Conservation (phyloP, 1,140 invertebrate species). For the Sycobia sp. region DNA sequence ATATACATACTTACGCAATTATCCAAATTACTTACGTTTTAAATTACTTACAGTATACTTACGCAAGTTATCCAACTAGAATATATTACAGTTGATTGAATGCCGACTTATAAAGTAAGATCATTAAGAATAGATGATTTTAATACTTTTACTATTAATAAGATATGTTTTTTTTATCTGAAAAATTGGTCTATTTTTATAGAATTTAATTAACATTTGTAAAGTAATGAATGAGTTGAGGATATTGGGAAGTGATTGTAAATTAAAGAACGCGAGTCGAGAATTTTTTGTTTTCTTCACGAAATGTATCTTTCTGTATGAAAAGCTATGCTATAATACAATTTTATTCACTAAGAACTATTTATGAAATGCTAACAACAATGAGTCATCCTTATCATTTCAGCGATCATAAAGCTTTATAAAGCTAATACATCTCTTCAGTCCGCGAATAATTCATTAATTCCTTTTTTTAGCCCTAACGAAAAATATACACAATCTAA, state of each 20-base stretch:
- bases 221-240: neutral
- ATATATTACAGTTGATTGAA: no score
- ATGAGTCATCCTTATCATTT: slow-evolving; percentile 31
- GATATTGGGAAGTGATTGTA: neutral
- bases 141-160: no score
- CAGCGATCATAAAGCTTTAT: slow-evolving; percentile 14
- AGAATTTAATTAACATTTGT: no score
- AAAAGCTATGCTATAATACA: slow-evolving; percentile 52
- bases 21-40: no score
- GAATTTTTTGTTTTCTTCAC: slow-evolving; percentile 37
- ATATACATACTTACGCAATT: no score
- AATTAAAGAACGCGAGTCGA: slow-evolving; percentile 12
- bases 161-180: no score
- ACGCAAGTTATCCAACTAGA: no score
- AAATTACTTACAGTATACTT: no score
- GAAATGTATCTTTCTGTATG: slow-evolving; percentile 50
- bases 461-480: slow-evolving; percentile 13
- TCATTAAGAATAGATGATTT: no score
- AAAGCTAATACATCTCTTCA: slow-evolving; percentile 20
- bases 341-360: slow-evolving; percentile 43
- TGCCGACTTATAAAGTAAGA: no score
- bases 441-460: neutral
- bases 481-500: slow-evolving; percentile 25
- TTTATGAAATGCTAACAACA: slow-evolving; percentile 48
- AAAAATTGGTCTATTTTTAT: neutral